Base-by-base conservation (phyloP, 2,797 vertebrate species). In the Leucoraja ocellata region DNA sequence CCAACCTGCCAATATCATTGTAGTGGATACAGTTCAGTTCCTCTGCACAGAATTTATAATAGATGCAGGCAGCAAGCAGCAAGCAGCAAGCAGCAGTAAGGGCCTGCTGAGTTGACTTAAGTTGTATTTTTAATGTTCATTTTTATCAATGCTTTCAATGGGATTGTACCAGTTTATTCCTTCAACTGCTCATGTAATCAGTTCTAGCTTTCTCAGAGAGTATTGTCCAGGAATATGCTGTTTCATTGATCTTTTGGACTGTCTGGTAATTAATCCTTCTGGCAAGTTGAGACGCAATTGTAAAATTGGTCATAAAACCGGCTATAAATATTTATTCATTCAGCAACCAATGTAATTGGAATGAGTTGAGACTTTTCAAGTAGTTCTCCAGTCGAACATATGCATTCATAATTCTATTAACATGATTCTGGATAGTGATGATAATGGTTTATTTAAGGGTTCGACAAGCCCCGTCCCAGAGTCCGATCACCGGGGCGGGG, bases 321-420 rank as follows among this genome's bases (percentile, higher is more conserved):
- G 14, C 58, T 7, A 92, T 92, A 92, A 74, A 58, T 74, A 92
- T 92, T 58, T 13, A 76, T 92, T 73, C 36, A 74, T 91, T 58
- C 46, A 76, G 39, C 65, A 92, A 14, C 68, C 36, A 91, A 74
- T 73, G 36, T 46, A 73, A 91, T 91, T 91, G 10, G 1, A 73
- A 36, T 91, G 68, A 91, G 88, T 73, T 73, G 36, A 73, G 36
- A 73, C 10, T 91, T 9, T 23, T 90, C 39, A 46, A 61, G 16
- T 68, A 39, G 65, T 91, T 39, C 21, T 36, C 1, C 13, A 73
- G 14, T 73, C 71, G 10, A 91, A 91, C 65, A 39, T 13, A 39
- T 14, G 4, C 6, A 39, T 91, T 63, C 32, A 8, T 71, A 91
- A 71, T 36, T 23, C 36, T 73, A 91, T 91, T 91, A 91, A 73